Evolutionary conservation across 2,113 vertebrate genomes (phyloP).

Genomic region (Halcyon malimbica): DNA sequence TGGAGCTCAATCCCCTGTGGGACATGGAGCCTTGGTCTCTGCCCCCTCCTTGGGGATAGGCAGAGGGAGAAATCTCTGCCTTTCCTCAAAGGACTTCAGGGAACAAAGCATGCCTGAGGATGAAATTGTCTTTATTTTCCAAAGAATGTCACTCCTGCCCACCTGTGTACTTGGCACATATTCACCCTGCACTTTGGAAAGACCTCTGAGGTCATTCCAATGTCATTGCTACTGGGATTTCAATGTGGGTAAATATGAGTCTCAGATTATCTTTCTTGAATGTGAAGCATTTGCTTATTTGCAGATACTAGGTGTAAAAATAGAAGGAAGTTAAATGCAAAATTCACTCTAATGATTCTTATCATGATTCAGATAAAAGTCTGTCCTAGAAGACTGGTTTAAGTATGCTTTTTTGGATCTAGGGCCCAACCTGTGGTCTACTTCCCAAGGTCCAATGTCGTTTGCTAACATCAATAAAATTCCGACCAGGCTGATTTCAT

Average conservation of each 20-base stretch:
- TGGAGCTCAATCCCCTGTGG: background rate
- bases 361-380: background rate
- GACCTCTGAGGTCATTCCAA: background rate
- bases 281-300: background rate
- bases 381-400: background rate
- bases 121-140: background rate
- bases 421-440: background rate
- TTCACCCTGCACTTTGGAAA: background rate
- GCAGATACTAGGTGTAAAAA: background rate
- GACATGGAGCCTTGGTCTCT: background rate
- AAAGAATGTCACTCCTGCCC: background rate
- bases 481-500: background rate
- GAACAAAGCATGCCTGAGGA: rapidly evolving
- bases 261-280: background rate
- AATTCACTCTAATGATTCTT: background rate
- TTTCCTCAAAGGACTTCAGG: background rate
- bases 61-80: background rate
- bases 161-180: background rate
- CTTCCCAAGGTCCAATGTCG: background rate
- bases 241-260: background rate
- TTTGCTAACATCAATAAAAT: background rate
- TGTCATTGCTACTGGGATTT: background rate
- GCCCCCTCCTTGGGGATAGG: background rate
- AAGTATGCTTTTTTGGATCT: rapidly evolving
- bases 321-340: background rate